Base-by-base conservation (phyloP, 2,113 vertebrate species). In the Columba livia region DNA sequence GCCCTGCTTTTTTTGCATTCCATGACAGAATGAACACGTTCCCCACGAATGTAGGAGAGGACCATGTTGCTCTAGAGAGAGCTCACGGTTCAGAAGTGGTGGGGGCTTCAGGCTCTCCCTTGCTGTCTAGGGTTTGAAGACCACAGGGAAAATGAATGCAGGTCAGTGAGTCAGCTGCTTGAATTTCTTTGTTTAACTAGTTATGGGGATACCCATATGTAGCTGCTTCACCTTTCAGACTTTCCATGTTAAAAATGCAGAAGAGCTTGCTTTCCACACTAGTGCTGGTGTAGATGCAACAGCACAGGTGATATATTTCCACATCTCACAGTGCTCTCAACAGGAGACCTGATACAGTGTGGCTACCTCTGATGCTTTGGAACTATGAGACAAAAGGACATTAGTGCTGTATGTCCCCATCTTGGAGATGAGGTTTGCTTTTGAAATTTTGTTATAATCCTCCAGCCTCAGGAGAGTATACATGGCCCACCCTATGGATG, bases 371-470 rank as follows among this genome's bases (percentile, higher is more conserved):
- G 16, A 7, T 0, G 0, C 34, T 78, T 56, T 26, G 44, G 66
- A 71, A 40, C 17, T 24, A 5, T 3, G 12, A 42, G 51, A 15
- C 34, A 36, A 1, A 13, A 92, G 15, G 50, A 21, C 2, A 1
- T 19, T 1, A 11, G 9, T 38, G 32, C 19, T 32, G 4, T 5
- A 11, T 4, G 1, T 26, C 25, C 24, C 12, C 9, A 4, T 25
- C 50, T 31, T 17, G 19, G 57, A 61, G 34, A 15, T 13, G 11
- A 79, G 7, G 6, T 12, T 87, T 75, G 38, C 32, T 60, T 74
- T 9, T 42, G 11, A 50, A 50, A 19, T 19, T 36, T 38, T 38
- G 1, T 38, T 75, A 12, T 19, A 65, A 40, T 20, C 28, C 44
- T 51, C 20, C 66, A 79, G 29, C 48, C n/a, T 72, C 2, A 0